Evolutionary conservation across 1,140 invertebrate genomes (phyloP).

Genomic region (Sarcophaga bullata): DNA sequence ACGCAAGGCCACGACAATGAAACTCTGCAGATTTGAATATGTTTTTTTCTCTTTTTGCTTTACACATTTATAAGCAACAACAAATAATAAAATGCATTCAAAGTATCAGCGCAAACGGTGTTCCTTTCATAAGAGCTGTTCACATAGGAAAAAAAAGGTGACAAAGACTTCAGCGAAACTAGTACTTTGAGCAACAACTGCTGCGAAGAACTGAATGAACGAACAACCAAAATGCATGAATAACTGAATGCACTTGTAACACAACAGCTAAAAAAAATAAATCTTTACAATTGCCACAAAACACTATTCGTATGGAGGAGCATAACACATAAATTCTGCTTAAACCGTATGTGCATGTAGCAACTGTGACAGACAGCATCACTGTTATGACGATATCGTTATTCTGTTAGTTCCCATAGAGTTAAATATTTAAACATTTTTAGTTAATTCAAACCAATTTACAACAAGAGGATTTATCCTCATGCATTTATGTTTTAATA

Average conservation of each 20-base stretch:
- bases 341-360: too few species aligned
- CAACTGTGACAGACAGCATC: too few species aligned
- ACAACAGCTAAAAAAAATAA: neutral
- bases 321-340: neutral
- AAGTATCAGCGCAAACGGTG: too few species aligned
- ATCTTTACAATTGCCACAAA: conserved; percentile 4
- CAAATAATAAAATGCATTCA: neutral
- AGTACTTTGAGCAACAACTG: too few species aligned
- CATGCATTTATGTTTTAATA: conserved; percentile 9
- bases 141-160: neutral
- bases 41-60: neutral
- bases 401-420: conserved; percentile 12
- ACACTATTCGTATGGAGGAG: neutral
- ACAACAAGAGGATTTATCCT: conserved; percentile 15
- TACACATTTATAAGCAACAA: neutral
- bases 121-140: neutral
- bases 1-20: neutral
- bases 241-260: neutral
- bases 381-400: neutral
- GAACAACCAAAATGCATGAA: too few species aligned
- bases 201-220: too few species aligned
- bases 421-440: neutral
- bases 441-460: conserved; percentile 19
- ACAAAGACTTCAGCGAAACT: neutral
- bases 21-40: neutral